These are phyloP conservation scores for Metaphire vulgaris DNA, from an alignment of 1,140 invertebrate genomes.

Conservation along the genomic window DNA sequence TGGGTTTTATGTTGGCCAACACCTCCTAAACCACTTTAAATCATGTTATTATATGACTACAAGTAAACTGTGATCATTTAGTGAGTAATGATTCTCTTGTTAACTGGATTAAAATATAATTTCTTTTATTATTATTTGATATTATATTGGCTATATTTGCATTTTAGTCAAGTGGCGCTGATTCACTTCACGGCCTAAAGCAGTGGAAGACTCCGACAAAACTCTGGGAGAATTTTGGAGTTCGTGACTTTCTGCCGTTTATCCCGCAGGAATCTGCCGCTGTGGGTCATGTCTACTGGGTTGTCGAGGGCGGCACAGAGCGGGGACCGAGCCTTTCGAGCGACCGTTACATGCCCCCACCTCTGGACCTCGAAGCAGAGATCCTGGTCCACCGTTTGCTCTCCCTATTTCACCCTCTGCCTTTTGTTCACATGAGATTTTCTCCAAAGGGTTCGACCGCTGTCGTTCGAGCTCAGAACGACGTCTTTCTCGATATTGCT, in stretches of 20 bases:
- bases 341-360: conserved; percentile 27
- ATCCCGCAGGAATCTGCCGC: conserved; percentile 17
- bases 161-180: no score
- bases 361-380: conserved; percentile 1
- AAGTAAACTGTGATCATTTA: no score
- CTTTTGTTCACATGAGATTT: conserved; percentile 48
- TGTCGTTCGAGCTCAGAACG: conserved; percentile 42
- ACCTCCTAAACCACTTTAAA: no score
- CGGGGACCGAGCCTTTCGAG: conserved; percentile 7
- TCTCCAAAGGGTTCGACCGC: conserved; percentile 47
- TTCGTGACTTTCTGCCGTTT: conserved; percentile 38
- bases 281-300: conserved; percentile 36
- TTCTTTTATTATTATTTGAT: no score
- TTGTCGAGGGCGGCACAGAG: not conserved
- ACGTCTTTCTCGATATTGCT: conserved; percentile 47
- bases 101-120: no score
- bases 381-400: conserved; percentile 35
- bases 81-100: no score
- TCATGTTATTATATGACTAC: no score
- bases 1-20: no score
- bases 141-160: no score
- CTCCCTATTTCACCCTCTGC: conserved; percentile 46
- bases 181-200: conserved; percentile 39
- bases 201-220: conserved; percentile 36
- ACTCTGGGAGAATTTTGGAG: conserved; percentile 37